These are phyloP conservation scores for Pitta sordida DNA, from an alignment of 2,113 vertebrate genomes.

Conservation along the genomic window DNA sequence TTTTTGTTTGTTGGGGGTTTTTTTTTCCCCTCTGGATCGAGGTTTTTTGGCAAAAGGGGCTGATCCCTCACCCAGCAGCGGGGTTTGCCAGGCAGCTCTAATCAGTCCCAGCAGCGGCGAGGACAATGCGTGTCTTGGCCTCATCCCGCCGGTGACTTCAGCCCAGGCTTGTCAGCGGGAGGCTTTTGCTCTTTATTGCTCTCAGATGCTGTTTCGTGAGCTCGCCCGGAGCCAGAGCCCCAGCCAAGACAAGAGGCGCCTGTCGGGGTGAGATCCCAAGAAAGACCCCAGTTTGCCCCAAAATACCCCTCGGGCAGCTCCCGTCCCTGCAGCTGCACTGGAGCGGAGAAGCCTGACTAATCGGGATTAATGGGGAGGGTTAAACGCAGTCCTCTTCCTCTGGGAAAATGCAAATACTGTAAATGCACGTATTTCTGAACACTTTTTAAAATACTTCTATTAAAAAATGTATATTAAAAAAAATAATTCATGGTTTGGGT, in stretches of 20 bases:
- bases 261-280: not conserved
- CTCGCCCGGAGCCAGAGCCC: not conserved
- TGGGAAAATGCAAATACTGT: not conserved
- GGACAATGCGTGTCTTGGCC: slow-evolving; percentile 57
- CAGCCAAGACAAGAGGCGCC: slow-evolving; percentile 29
- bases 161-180: slow-evolving; percentile 38
- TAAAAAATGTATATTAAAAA: not conserved
- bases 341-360: not conserved
- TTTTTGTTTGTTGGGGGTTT: too few species aligned
- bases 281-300: not conserved
- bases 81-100: slow-evolving; percentile 34
- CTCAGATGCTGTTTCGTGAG: slow-evolving; percentile 41
- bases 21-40: not conserved
- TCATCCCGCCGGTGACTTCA: slow-evolving; percentile 46
- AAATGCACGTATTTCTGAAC: not conserved
- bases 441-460: not conserved
- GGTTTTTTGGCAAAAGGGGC: slow-evolving; percentile 28
- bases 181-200: slow-evolving; percentile 53
- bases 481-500: not conserved
- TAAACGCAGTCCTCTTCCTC: not conserved
- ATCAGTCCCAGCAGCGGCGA: slow-evolving; percentile 51
- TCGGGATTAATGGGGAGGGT: not conserved
- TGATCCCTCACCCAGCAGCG: slow-evolving; percentile 46
- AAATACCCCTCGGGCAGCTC: not conserved
- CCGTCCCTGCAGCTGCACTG: fast-evolving